Conservation (phyloP, 2,797 vertebrate genomes). For the Argentina silus region DNA sequence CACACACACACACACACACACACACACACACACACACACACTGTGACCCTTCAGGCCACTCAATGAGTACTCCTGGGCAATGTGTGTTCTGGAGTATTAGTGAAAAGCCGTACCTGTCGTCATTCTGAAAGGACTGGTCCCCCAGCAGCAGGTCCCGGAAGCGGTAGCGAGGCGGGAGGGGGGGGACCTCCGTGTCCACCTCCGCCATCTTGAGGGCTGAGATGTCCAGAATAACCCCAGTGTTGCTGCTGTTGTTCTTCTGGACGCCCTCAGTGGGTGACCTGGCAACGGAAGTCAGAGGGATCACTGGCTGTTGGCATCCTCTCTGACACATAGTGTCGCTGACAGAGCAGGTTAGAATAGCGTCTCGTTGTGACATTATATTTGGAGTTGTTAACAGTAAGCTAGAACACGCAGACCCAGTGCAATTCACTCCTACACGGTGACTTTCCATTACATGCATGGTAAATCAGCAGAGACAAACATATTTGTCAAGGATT, state of each 20-base stretch:
- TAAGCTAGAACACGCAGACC: background rate
- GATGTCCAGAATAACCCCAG: constrained; percentile 85
- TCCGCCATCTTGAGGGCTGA: constrained; percentile 87
- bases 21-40: constrained; percentile 10
- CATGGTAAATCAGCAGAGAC: background rate
- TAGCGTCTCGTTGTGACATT: background rate
- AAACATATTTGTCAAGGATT: too few species aligned
- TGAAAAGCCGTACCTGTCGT: constrained; percentile 85
- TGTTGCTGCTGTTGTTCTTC: constrained; percentile 79
- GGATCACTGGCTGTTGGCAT: background rate
- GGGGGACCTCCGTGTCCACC: constrained; percentile 90
- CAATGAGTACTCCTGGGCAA: background rate
- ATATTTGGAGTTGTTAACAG: background rate
- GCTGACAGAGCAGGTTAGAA: background rate
- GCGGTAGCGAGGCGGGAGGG: constrained; percentile 91
- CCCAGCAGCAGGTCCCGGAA: constrained; percentile 94
- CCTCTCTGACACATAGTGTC: background rate
- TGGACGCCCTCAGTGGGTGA: constrained; percentile 65
- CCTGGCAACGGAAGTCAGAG: background rate
- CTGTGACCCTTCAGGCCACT: background rate
- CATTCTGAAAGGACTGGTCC: constrained; percentile 91
- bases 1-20: constrained; percentile 16
- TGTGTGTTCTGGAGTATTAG: background rate
- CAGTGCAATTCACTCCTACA: background rate
- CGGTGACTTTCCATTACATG: background rate